Percentiles rank a stretch among this genome's conserved stretches.
These are phyloP conservation scores for Boulengeromyrus knoepffleri DNA, from an alignment of 2,113 vertebrate genomes.

Conservation along the genomic window DNA sequence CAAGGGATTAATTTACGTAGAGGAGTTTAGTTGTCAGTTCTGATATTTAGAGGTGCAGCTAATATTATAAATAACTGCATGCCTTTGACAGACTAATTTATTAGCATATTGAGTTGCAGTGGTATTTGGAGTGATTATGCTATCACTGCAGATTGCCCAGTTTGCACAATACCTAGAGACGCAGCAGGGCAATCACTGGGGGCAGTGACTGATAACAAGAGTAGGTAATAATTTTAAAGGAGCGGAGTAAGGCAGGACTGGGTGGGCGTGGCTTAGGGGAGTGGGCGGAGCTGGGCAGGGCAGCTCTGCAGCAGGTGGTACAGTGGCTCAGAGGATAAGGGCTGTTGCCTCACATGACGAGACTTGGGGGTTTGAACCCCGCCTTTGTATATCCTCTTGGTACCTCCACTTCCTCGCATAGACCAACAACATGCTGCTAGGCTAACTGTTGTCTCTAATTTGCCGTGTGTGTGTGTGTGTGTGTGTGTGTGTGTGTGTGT, in stretches of 20 bases:
- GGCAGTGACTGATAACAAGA: neutral
- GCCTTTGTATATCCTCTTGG: neutral
- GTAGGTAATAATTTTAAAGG: neutral
- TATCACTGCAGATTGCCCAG: neutral
- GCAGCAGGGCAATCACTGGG: neutral
- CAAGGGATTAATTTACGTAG: neutral
- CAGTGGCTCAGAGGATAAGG: neutral
- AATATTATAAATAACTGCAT: neutral
- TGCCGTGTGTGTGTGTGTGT: neutral
- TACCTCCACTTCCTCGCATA: neutral
- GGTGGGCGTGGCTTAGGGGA: neutral
- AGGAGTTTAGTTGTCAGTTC: neutral
- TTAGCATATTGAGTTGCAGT: neutral
- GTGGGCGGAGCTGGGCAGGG: neutral
- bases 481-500: neutral
- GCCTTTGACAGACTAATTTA: neutral
- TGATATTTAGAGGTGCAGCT: neutral
- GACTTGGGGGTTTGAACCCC: neutral
- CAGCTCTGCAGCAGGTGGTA: neutral
- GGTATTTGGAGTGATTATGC: neutral
- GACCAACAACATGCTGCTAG: neutral
- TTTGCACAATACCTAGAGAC: neutral
- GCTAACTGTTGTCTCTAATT: neutral
- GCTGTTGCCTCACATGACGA: neutral
- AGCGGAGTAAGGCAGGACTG: neutral